These are phyloP conservation scores for Eurypyga helias DNA, from an alignment of 2,113 vertebrate genomes.

Conservation along the genomic window DNA sequence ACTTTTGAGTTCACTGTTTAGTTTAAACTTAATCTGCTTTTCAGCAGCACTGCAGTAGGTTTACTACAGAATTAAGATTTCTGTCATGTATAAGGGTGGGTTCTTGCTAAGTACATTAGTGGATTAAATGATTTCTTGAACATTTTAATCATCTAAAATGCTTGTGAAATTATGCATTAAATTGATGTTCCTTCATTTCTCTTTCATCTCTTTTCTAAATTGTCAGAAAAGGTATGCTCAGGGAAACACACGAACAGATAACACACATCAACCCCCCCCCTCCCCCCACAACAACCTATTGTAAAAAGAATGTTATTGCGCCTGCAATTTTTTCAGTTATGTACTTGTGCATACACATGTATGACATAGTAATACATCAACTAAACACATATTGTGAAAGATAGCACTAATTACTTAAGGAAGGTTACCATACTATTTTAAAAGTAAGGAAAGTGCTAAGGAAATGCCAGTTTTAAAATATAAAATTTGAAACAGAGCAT, in stretches of 20 bases:
- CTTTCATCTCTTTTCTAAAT: not conserved
- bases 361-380: not conserved
- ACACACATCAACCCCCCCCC: too few species aligned
- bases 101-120: not conserved
- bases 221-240: accelerated
- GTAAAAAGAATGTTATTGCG: not conserved
- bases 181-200: not conserved
- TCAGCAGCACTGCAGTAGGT: not conserved
- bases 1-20: not conserved
- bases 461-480: not conserved
- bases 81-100: not conserved
- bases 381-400: not conserved
- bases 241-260: not conserved
- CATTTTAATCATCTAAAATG: not conserved
- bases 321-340: not conserved
- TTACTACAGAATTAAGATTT: not conserved
- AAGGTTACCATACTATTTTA: not conserved
- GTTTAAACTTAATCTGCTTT: not conserved
- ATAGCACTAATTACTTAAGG: not conserved
- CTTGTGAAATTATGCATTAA: not conserved
- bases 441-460: not conserved
- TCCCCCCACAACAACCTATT: too few species aligned
- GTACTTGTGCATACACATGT: not conserved
- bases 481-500: not conserved
- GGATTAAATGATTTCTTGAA: not conserved